Base-by-base conservation (phyloP, 1,140 invertebrate species). In the Drosophila seguyi region DNA sequence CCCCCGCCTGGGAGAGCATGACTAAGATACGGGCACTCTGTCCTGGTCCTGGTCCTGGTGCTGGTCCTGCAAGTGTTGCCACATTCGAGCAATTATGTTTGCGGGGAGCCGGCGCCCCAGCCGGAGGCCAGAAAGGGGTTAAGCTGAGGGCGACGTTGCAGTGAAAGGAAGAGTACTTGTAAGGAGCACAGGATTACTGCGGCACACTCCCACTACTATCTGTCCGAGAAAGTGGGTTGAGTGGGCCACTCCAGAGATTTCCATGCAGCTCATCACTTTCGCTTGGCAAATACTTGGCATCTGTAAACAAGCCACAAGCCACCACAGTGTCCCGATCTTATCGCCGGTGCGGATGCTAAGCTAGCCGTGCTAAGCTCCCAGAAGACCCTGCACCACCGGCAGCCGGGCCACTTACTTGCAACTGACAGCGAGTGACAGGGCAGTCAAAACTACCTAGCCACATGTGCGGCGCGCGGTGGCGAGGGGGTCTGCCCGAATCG, bases 31-130 rank as follows among this genome's bases (percentile, higher is more conserved):
- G 65, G 59, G 48, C 47, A 65, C 45, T 36, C 22, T 59, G 63
- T 71, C 45, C 63, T 61, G 47, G 8, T 18, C n/a, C 22, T 39
- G 6, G 14, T 38, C n/a, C 39, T n/a, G 7, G 56, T 44, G 48
- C 31, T 57, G 48, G 36, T 36, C 47, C 56, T 45, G 16, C 75
- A 79, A 79, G 65, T 69, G 75, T 75, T 75, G 81, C 80, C 75
- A 81, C 73, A 80, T 85, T 81, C 66, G 39, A 71, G 79, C 83
- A 87, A 87, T 87, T 87, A 88, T 79, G 67, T 80, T 66, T 87
- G 79, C 79, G 74, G 66, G 67, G 55, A 13, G 61, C 41, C 18
- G 16, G 13, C 14, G 48, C 6, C 48, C 10, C 10, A 39, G 31
- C 25, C 44, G 22, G 25, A 20, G 38, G 34, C 44, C 29, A 65